Base-by-base conservation (phyloP, 2,797 vertebrate species). In the Gymnothorax javanicus region DNA sequence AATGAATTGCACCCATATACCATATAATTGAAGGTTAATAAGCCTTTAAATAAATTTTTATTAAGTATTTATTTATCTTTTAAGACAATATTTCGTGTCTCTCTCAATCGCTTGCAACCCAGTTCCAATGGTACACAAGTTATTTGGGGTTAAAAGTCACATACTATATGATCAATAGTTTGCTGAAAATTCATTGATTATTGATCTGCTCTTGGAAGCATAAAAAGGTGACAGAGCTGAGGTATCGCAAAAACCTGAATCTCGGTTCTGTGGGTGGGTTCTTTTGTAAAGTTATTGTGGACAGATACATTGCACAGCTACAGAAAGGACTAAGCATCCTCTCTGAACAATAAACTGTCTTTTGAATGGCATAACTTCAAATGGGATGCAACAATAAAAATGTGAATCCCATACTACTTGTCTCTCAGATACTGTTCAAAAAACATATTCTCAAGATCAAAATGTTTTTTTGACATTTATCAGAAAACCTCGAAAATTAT, bases 181-280 rank as follows among this genome's bases (percentile, higher is more conserved):
- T n/a, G 67, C 2, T 69, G 67, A 23, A 94, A 93, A 88, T 91
- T 85, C 88, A 27, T 71, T 71, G 69, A 33, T 73, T 27, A 73
- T 33, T 73, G 27, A 12, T 73, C 69, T 27, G 69, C 12, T 6
- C 69, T 33, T 33, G n/a, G 11, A 73, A 27, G 3, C 3, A 27
- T 25, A 73, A 64, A 64, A 64, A 64, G 62, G 15, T 20, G 6
- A 64, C 23, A 20, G 62, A 64, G 23, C 23, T 7, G 23, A 67
- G 64, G 23, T 67, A 54, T 54, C 1, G 54, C 50, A 82, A 82
- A 20, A 9, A 82, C 79, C 25, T 4, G 57, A 82, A 11, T 27
- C 25, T n/a, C 20, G n/a, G 52, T 23, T 7, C 77, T 81, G 15
- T 81, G 77, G 77, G 13, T 54, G 20, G 33, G 52, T 54, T 81